phyloP scores from a whole-genome alignment of 2,797 vertebrate species.

The Neoniphon sammara region DNA sequence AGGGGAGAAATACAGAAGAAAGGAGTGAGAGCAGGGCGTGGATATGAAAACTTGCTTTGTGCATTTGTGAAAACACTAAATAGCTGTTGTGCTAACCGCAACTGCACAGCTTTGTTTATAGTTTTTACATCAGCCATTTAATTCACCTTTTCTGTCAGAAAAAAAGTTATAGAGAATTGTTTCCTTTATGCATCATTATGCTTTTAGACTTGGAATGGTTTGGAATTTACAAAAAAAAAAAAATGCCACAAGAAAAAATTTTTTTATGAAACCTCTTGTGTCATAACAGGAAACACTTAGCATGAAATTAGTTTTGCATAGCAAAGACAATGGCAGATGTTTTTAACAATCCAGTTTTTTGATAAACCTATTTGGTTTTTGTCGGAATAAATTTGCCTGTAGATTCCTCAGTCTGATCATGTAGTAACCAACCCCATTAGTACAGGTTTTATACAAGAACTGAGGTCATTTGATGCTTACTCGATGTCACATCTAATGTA shows the following conservation, averaged over 20 bases:
- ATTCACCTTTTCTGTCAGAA: background rate
- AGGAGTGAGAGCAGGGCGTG: too few relatives aligned
- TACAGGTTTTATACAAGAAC: constrained; percentile 15
- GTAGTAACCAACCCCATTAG: constrained; percentile 15
- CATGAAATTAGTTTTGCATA: too few relatives aligned
- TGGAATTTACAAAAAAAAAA: background rate
- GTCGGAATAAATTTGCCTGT: background rate
- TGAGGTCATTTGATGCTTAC: constrained; percentile 1
- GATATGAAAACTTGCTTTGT: background rate
- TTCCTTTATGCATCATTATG: background rate
- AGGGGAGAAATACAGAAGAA: background rate
- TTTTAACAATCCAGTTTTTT: too few relatives aligned
- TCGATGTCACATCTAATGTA: constrained; percentile 20
- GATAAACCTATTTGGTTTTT: too few relatives aligned
- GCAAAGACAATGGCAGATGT: too few relatives aligned
- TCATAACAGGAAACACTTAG: background rate
- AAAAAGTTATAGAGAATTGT: background rate
- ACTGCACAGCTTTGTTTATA: background rate
- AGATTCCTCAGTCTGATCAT: background rate
- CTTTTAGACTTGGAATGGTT: background rate
- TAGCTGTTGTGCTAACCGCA: background rate
- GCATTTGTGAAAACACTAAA: background rate
- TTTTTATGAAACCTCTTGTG: background rate
- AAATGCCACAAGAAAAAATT: too few relatives aligned
- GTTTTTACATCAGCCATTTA: background rate